Percentiles rank a stretch among this genome's conserved stretches.
Conservation (phyloP, 2,797 vertebrate genomes). For the Phoxinus dragarum region DNA sequence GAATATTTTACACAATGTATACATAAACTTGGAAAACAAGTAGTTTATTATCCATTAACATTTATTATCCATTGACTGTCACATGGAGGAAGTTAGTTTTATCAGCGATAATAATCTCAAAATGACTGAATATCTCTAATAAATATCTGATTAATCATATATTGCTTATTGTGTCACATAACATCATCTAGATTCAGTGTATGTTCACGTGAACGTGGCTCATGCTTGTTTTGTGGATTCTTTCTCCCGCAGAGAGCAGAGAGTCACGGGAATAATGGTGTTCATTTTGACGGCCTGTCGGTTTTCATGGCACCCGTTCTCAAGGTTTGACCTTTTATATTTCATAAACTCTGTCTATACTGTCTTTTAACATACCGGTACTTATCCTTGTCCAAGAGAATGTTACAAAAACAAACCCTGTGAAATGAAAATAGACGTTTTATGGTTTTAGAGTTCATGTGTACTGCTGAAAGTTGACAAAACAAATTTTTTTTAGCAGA, state of each 20-base stretch:
- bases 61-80: not conserved
- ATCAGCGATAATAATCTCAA: not conserved
- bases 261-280: constrained; percentile 92
- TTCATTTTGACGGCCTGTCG: constrained; percentile 94
- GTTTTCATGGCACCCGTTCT: constrained; percentile 98
- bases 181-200: not conserved
- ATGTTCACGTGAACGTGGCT: not conserved
- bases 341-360: not conserved
- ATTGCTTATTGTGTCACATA: not conserved
- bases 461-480: constrained; percentile 4
- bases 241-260: constrained; percentile 88
- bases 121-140: no score
- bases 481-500: not conserved
- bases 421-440: not conserved
- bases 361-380: not conserved
- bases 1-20: no score
- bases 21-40: not conserved
- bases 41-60: not conserved
- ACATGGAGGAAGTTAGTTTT: not conserved
- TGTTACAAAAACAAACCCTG: not conserved
- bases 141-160: not conserved
- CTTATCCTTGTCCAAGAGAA: not conserved
- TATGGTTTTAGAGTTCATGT: not conserved
- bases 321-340: constrained; percentile 82
- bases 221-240: not conserved